Conservation (phyloP, 1,140 invertebrate genomes). For the Drosophila punjabiensis region DNA sequence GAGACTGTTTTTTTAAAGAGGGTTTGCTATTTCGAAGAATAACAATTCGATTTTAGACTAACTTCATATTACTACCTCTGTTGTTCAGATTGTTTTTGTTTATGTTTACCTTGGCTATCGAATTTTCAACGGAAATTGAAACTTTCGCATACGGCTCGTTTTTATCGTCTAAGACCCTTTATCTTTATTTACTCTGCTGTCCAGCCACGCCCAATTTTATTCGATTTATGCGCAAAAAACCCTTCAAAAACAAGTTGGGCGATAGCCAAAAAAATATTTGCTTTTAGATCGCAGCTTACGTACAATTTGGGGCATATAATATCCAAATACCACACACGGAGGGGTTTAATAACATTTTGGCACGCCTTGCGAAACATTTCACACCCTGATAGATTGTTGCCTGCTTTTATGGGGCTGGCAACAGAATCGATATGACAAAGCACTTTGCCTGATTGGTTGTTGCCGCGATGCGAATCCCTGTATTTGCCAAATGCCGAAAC, state of each 20-base stretch:
- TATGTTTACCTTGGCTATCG: not conserved
- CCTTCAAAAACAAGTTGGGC: conserved; percentile 33
- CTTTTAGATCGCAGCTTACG: conserved; percentile 11
- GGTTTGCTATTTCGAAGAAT: not conserved
- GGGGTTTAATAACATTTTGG: conserved; percentile 62
- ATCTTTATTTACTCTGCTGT: conserved; percentile 27
- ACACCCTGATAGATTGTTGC: conserved; percentile 40
- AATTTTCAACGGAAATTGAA: conserved; percentile 7
- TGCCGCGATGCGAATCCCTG: conserved; percentile 7
- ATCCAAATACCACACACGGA: conserved; percentile 50
- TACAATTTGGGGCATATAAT: conserved; percentile 52
- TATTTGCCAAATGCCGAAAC: conserved; percentile 9
- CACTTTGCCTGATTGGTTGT: conserved; percentile 41
- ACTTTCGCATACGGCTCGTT: not conserved
- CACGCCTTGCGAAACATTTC: conserved; percentile 43
- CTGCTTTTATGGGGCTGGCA: conserved; percentile 13
- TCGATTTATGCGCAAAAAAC: conserved; percentile 41
- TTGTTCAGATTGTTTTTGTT: not conserved
- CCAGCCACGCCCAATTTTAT: conserved; percentile 43
- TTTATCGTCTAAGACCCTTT: conserved; percentile 13
- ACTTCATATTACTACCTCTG: not conserved
- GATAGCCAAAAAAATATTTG: conserved; percentile 36
- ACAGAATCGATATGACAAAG: conserved; percentile 18
- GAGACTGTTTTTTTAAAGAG: not conserved
- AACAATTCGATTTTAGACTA: not conserved